Evolutionary conservation across 2,797 vertebrate species (phyloP).

Genomic region (Crypturellus tataupa): DNA sequence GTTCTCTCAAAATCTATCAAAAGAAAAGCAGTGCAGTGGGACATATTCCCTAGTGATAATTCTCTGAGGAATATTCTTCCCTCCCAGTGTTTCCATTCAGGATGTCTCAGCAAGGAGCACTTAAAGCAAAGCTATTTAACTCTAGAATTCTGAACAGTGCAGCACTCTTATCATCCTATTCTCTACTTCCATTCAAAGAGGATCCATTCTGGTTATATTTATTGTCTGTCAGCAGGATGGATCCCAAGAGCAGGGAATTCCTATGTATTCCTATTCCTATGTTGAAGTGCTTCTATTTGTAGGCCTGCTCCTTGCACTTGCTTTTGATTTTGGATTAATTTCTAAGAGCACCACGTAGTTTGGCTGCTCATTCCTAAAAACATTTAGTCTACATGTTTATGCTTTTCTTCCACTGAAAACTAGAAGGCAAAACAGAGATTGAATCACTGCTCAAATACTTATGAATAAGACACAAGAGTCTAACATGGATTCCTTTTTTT

Average conservation of each 20-base stretch:
- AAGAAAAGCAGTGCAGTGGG: background rate
- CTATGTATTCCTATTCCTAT: background rate
- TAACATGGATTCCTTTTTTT: background rate
- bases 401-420: slow-evolving; percentile 23
- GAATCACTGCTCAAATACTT: background rate
- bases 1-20: background rate
- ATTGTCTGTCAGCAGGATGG: background rate
- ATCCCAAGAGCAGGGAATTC: background rate
- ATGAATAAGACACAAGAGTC: background rate
- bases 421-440: background rate
- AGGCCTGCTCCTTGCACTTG: background rate
- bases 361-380: slow-evolving; percentile 33
- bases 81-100: background rate
- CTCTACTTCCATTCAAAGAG: background rate
- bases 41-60: background rate
- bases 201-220: background rate
- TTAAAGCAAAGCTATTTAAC: background rate
- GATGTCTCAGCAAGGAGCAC: background rate
- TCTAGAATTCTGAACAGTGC: background rate
- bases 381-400: background rate
- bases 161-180: background rate
- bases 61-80: background rate
- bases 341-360: background rate
- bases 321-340: slow-evolving; percentile 49
- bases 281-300: background rate